Evolutionary conservation across 2,797 vertebrate genomes (phyloP).

Genomic region (Lagorchestes hirsutus): DNA sequence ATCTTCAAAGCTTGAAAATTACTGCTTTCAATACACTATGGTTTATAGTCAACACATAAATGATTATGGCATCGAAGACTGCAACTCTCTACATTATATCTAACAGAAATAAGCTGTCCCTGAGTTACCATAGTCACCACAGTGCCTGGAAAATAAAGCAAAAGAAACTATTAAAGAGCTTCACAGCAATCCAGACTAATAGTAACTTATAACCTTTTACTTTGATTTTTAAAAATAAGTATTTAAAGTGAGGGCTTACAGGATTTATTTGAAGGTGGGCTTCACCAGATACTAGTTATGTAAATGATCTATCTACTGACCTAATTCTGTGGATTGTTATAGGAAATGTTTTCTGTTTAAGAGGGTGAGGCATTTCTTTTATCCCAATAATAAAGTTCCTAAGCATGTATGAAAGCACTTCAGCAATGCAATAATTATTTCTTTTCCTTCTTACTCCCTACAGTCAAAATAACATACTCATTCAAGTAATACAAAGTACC

Average conservation of each 20-base stretch:
- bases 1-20: slow-evolving; percentile 13
- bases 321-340: background rate
- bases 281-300: background rate
- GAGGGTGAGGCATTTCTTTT: background rate
- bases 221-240: background rate
- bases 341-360: background rate
- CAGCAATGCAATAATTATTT: background rate
- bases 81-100: background rate
- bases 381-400: background rate
- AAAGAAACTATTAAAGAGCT: background rate
- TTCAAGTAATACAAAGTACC: slow-evolving; percentile 31
- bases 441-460: slow-evolving; percentile 29
- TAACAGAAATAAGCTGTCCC: background rate
- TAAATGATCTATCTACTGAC: slow-evolving; percentile 20
- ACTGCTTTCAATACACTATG: background rate
- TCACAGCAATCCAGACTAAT: background rate
- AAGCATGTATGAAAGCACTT: background rate
- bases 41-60: slow-evolving; percentile 11
- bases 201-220: background rate
- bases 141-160: slow-evolving; percentile 20
- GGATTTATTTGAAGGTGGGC: background rate
- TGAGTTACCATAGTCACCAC: background rate
- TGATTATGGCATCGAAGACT: background rate
- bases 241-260: background rate
- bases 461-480: slow-evolving; percentile 46